Conservation (phyloP, 2,113 vertebrate species). For the Bothrops jararaca region DNA sequence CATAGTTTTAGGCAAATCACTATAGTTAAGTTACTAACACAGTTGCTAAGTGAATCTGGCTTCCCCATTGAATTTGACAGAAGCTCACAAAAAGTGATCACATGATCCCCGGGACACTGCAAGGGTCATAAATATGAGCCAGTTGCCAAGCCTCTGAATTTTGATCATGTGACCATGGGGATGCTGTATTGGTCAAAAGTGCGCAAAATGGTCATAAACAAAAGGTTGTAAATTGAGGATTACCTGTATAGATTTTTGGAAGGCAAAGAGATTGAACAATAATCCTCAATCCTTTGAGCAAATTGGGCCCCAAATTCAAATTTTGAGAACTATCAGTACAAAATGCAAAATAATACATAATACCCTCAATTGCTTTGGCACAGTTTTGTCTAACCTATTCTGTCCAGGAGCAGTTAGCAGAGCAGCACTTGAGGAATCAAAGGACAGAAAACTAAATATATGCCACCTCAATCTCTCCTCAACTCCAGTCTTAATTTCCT, state of each 20-base stretch:
- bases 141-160: neutral
- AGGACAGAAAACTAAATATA: neutral
- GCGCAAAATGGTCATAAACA: neutral
- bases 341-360: neutral
- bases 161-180: neutral
- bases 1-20: neutral
- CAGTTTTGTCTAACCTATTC: neutral
- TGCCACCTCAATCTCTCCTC: neutral
- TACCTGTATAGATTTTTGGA: neutral
- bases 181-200: neutral
- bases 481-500: neutral
- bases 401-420: neutral
- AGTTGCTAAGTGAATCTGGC: neutral
- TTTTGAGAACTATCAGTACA: neutral
- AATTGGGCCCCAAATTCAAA: neutral
- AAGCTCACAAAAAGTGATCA: neutral
- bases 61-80: neutral
- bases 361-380: neutral
- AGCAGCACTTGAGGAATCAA: neutral
- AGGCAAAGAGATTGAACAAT: neutral
- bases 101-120: neutral
- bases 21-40: neutral
- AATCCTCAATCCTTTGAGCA: neutral
- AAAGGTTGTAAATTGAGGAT: neutral
- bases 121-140: neutral